phyloP scores from a whole-genome alignment of 2,888 invertebrate species.

The Hyposoter dolosus region DNA sequence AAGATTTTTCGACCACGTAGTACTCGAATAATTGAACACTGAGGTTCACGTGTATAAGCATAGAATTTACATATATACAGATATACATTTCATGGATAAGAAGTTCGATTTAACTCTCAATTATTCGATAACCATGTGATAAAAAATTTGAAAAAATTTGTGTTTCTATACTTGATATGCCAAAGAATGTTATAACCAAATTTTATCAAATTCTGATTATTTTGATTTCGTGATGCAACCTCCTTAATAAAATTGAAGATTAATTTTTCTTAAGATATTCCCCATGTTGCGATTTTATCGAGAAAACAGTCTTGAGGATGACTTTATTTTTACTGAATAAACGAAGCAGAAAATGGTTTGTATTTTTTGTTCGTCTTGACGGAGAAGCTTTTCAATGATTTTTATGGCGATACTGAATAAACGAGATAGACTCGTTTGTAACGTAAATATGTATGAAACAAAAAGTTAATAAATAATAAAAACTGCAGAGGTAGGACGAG shows the following conservation, averaged over 20 bases:
- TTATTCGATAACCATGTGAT: too few relatives aligned
- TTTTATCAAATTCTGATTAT: too few relatives aligned
- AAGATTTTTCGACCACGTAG: too few relatives aligned
- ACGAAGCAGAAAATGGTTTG: neutral
- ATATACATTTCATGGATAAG: too few relatives aligned
- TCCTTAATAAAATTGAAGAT: neutral
- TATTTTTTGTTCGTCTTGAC: neutral
- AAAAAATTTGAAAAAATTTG: too few relatives aligned
- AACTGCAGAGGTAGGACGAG: neutral
- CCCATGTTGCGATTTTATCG: neutral
- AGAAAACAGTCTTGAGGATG: neutral
- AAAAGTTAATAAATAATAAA: neutral
- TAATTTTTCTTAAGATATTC: neutral
- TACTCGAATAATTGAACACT: too few relatives aligned
- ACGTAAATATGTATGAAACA: neutral
- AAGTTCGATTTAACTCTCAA: too few relatives aligned
- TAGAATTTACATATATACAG: too few relatives aligned
- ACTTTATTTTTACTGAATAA: neutral
- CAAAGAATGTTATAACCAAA: too few relatives aligned
- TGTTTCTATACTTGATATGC: too few relatives aligned
- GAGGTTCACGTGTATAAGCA: too few relatives aligned
- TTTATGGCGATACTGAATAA: neutral
- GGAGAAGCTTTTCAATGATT: neutral
- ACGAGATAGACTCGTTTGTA: slow-evolving; percentile 18
- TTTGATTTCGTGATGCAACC: too few relatives aligned